A percentile compares a stretch with the other conserved stretches of the same genome.
Evolutionary conservation across 2,113 vertebrate genomes (phyloP).

Genomic region (Nerophis ophidion): DNA sequence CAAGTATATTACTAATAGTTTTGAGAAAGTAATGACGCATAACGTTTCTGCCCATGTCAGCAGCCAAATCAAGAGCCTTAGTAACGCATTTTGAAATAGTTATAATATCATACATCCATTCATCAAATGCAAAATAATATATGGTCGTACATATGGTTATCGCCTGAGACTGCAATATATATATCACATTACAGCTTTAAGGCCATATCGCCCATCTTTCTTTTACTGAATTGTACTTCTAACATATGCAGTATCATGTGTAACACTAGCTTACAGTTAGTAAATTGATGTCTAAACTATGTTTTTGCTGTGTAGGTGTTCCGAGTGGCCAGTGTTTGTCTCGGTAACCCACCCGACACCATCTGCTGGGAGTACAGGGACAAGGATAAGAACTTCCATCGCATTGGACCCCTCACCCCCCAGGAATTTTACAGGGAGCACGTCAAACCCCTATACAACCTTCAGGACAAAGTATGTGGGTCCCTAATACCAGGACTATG

Average conservation of each 20-base stretch:
- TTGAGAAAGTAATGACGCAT: no score
- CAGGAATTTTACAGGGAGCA: conserved; percentile 89
- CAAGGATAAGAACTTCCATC: conserved; percentile 94
- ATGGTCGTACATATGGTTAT: no score
- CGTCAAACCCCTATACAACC: conserved; percentile 90
- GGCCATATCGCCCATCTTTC: no score
- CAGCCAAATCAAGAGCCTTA: no score
- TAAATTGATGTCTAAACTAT: neutral
- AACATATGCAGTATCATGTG: neutral
- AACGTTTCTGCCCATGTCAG: no score
- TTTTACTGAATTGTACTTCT: neutral
- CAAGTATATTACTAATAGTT: no score
- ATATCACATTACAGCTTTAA: no score
- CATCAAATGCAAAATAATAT: no score
- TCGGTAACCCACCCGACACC: conserved; percentile 89
- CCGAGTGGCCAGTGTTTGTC: conserved; percentile 87
- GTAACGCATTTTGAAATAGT: no score
- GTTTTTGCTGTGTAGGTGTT: conserved; percentile 75
- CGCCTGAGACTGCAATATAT: no score
- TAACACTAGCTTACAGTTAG: neutral
- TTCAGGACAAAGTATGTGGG: conserved; percentile 86
- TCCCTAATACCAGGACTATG: conserved; percentile 52
- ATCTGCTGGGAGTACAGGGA: conserved; percentile 96
- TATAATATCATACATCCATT: no score
- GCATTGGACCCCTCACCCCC: conserved; percentile 83